Evolutionary conservation across 2,888 invertebrate species (phyloP), one percentile per base, ranked within the genome.

Genomic region (Rotaria macrura): DNA sequence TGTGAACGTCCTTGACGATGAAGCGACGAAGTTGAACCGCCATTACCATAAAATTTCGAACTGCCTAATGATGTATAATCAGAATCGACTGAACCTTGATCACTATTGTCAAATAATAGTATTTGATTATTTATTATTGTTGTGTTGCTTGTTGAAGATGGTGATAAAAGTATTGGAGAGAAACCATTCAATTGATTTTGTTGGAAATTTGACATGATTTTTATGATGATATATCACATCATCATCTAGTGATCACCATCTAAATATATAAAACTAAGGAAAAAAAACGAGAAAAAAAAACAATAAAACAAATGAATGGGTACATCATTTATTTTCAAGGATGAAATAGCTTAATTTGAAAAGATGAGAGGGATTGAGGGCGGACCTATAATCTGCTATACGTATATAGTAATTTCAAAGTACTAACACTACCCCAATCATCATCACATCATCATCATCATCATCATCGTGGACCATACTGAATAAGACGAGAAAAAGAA

Each of bases 1-100:
- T 79, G 79, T 25, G 43, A 43, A 79, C 79, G 79, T 79, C 79
- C 79, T 79, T 79, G 79, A n/a, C n/a, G 79, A 79, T 79, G 79
- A 4, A 79, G 43, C 20, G 43, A 43, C n/a, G 40, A 43, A 25
- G 79, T 38, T 79, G 79, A 79, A 65, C 65, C 65, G 14, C 79
- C 79, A 43, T 79, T 79, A n/a, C 79, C 79, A 79, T 43, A 79
- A 43, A 79, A 43, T 43, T 79, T 79, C 4, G 79, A 79, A 43
- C 79, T 79, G n/a, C 12, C 79, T n/a, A 79, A 43, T 43, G 79
- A 79, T 40, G 79, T 79, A 43, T 79, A 79, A 79, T 79, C 79
- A 43, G 79, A 79, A 79, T 79, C 79, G 6, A 79, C 79, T 12
- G 79, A 79, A 43, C 79, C 79, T 43, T 43, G 43, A 43, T 79